phyloP scores from a whole-genome alignment of 2,113 vertebrate species.

The Meriones unguiculatus region DNA sequence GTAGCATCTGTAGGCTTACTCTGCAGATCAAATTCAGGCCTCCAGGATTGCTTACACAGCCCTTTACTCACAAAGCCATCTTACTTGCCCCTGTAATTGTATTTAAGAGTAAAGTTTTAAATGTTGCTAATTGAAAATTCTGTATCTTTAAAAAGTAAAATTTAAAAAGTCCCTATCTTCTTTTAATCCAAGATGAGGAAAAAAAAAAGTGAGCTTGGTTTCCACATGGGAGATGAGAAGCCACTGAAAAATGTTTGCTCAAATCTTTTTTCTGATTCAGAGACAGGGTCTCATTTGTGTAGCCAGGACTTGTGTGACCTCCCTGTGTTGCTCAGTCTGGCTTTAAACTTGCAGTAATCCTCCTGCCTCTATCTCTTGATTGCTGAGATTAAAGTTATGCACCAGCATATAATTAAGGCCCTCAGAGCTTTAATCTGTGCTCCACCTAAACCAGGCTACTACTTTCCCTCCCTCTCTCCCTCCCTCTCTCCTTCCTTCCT shows the following conservation, averaged over 20 bases:
- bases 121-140: conserved; percentile 9
- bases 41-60: not conserved
- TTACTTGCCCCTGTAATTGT: not conserved
- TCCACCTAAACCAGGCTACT: not conserved
- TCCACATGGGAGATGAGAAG: not conserved
- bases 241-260: not conserved
- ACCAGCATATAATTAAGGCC: too few relatives aligned
- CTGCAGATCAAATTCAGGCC: not conserved
- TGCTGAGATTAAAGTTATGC: too few relatives aligned
- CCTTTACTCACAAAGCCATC: not conserved
- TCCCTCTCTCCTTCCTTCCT: not conserved
- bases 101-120: conserved; percentile 23
- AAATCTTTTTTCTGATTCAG: not conserved
- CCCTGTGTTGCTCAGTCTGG: too few relatives aligned
- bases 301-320: not conserved
- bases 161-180: not conserved
- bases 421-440: not conserved
- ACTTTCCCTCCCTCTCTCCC: not conserved
- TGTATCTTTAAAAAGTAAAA: conserved; percentile 21
- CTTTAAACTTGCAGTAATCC: too few relatives aligned
- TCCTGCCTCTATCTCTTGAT: too few relatives aligned
- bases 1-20: not conserved
- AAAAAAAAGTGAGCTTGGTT: not conserved
- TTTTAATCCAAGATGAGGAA: not conserved
- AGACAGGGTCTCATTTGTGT: not conserved